These are phyloP conservation scores for Bembecia ichneumoniformis DNA, from an alignment of 2,888 invertebrate species.

Conservation along the genomic window DNA sequence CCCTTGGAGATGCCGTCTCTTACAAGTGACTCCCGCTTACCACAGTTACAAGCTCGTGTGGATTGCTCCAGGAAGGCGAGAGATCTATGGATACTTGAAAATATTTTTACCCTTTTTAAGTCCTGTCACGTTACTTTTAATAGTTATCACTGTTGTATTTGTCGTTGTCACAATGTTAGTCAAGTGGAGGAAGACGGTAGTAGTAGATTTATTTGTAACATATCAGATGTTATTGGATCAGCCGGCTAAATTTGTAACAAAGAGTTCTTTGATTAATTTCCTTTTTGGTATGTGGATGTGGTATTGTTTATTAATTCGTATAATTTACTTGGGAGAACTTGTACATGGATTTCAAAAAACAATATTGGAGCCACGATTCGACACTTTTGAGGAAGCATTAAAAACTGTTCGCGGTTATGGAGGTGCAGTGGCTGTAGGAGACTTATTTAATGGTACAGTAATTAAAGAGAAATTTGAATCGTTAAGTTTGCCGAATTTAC, in stretches of 20 bases:
- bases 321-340: constrained; percentile 39
- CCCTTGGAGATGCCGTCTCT: constrained; percentile 16
- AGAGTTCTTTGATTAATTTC: constrained; percentile 25
- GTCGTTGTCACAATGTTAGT: constrained; percentile 11
- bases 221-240: constrained; percentile 39
- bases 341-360: constrained; percentile 29
- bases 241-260: constrained; percentile 23
- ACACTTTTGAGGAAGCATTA: constrained; percentile 26
- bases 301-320: constrained; percentile 40
- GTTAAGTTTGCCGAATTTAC: constrained; percentile 15
- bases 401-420: constrained; percentile 26
- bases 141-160: constrained; percentile 13
- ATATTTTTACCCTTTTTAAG: constrained; percentile 31
- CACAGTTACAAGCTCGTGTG: constrained; percentile 21
- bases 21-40: constrained; percentile 18
- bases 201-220: constrained; percentile 14
- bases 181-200: background rate
- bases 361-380: constrained; percentile 29
- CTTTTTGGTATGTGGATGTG: constrained; percentile 42
- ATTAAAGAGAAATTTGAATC: constrained; percentile 19
- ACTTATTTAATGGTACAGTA: constrained; percentile 23
- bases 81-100: constrained; percentile 31
- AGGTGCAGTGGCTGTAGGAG: constrained; percentile 20
- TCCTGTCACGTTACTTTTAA: constrained; percentile 17
- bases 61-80: constrained; percentile 31